Evolutionary conservation across 2,797 vertebrate genomes (phyloP), one percentile per base, ranked within the genome.

Genomic region (Platyrinchus mystaceus): DNA sequence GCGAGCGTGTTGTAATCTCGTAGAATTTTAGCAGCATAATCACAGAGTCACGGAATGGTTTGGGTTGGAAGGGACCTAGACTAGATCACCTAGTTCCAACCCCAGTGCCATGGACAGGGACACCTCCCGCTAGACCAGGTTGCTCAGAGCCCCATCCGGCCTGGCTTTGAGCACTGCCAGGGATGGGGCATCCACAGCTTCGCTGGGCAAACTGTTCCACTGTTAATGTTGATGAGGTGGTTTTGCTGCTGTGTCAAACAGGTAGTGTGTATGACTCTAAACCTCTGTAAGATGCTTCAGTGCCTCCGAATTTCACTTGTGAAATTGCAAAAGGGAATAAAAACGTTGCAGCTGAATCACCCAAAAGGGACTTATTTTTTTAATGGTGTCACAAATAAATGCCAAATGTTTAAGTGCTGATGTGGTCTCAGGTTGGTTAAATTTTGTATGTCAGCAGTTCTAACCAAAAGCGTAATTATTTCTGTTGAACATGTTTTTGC

Each of bases 21-120:
- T 37, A 14, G 15, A 47, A 44, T 20, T 52, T 46, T 50, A 52
- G 53, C 36, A 56, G 41, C 36, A 1, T 0, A 0, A 2, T 37
- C 60, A 23, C 39, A 36, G 34, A 47, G 8, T 32, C 41, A 22
- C 17, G 14, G 6, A 62, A 41, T 18, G 19, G 10, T 41, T 47
- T 55, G 47, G 10, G 3, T 36, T 68, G 69, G 41, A 88, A 68
- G 21, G 10, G 10, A 13, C 53, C 5, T 67, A 27, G 23, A 36
- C n/a, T n/a, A 53, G 30, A n/a, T 46, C 4, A 10, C 19, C 41
- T 13, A 1, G 14, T 55, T 49, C 18, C 52, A 36, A 5, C 12
- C 15, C 14, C 12, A 19, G 10, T 1, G 1, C 21, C 10, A 2
- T 13, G 21, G 1, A 0, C 22, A 36, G 30, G 14, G 14, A 27